phyloP scores from a whole-genome alignment of 2,113 vertebrate genomes.

The Oncorhynchus tshawytscha region DNA sequence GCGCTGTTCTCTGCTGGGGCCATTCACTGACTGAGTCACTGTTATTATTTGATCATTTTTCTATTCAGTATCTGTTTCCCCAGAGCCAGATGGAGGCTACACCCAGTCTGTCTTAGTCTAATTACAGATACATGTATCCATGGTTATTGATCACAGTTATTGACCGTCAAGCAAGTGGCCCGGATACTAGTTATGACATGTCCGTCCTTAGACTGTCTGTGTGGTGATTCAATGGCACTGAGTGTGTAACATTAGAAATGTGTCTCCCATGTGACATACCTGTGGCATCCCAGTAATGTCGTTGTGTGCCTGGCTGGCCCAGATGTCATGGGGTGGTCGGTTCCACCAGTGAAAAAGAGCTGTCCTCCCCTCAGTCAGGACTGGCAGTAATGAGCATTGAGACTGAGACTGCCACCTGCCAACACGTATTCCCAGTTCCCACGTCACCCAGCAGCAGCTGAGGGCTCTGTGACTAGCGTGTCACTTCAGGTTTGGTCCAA shows the following conservation, averaged over 20 bases:
- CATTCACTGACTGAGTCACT: neutral
- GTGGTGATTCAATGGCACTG: too few species aligned
- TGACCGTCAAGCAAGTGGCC: neutral
- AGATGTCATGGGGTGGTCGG: neutral
- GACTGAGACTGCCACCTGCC: neutral
- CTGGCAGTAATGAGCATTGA: too few species aligned
- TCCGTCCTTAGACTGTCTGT: too few species aligned
- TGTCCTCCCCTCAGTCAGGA: too few species aligned
- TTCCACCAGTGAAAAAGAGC: neutral
- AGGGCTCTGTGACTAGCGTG: constrained; percentile 3
- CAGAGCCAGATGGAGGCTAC: too few species aligned
- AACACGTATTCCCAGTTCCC: neutral
- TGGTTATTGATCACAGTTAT: neutral
- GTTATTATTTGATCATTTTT: neutral
- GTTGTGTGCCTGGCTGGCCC: neutral
- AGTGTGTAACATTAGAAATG: too few species aligned
- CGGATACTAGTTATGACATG: too few species aligned
- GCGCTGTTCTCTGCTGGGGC: neutral
- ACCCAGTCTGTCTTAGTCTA: neutral
- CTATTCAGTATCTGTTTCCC: neutral
- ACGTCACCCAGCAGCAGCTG: constrained; percentile 1
- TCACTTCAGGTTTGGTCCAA: constrained; percentile 23
- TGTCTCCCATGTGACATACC: neutral
- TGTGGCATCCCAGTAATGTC: neutral
- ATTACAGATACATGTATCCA: neutral